Percentiles rank a stretch among this genome's conserved stretches.
These are phyloP conservation scores for Rhyacophila evoluta DNA, from an alignment of 2,888 invertebrate species.

Conservation along the genomic window DNA sequence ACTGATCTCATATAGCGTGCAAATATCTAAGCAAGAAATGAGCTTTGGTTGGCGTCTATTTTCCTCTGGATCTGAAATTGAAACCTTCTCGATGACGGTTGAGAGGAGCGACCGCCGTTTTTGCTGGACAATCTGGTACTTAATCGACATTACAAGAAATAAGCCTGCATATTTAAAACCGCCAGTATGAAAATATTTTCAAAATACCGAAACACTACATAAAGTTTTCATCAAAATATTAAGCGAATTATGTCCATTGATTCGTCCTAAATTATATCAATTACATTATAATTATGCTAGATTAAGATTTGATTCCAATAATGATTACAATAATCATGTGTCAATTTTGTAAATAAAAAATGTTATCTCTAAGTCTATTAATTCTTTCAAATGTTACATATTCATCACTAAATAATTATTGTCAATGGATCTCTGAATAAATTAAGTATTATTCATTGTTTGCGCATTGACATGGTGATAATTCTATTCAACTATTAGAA, in stretches of 20 bases:
- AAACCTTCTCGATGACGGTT: not conserved
- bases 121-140: not conserved
- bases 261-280: slow-evolving; percentile 24
- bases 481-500: too few relatives aligned
- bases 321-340: slow-evolving; percentile 14
- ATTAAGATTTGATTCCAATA: not conserved
- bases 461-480: too few relatives aligned
- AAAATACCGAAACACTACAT: too few relatives aligned
- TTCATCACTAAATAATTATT: not conserved
- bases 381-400: not conserved
- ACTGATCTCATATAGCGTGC: slow-evolving; percentile 47
- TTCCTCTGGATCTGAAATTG: not conserved
- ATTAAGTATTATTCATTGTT: not conserved
- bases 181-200: too few relatives aligned
- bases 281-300: not conserved
- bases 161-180: too few relatives aligned
- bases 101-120: not conserved
- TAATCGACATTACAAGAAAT: slow-evolving; percentile 9
- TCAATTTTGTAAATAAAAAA: slow-evolving; percentile 18
- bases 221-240: too few relatives aligned
- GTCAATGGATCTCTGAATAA: slow-evolving; percentile 13
- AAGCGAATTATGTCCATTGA: slow-evolving; percentile 16
- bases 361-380: not conserved
- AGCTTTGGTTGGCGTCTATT: not conserved
- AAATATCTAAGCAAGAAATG: slow-evolving; percentile 28